Evolutionary conservation across 2,888 invertebrate genomes (phyloP).

Genomic region (Pandemis heparana): DNA sequence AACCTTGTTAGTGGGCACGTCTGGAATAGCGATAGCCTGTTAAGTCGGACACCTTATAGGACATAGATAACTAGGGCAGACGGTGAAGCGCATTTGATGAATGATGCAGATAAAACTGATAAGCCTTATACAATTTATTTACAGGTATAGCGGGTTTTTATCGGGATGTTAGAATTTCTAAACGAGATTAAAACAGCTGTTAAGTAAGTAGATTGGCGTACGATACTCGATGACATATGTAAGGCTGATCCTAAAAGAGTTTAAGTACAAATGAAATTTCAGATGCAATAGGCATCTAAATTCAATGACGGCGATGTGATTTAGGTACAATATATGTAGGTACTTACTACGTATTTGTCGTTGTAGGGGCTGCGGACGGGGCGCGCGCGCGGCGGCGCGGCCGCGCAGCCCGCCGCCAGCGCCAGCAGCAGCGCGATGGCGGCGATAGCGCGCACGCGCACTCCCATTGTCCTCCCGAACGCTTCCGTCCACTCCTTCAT

Average conservation of each 20-base stretch:
- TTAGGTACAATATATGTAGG: neutral
- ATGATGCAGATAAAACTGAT: neutral
- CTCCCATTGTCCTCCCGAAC: conserved; percentile 73
- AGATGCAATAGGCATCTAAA: no score
- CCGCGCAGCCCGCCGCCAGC: conserved; percentile 66
- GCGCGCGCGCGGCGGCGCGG: conserved; percentile 67
- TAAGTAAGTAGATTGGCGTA: neutral
- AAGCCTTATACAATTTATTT: neutral
- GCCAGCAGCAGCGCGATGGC: conserved; percentile 68
- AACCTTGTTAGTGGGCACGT: neutral
- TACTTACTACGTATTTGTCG: conserved; percentile 73
- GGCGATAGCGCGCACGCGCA: conserved; percentile 64
- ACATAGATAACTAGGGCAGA: neutral
- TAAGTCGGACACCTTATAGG: neutral
- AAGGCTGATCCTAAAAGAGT: neutral
- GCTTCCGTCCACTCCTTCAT: conserved; percentile 65
- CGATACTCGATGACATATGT: neutral
- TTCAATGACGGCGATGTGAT: no score
- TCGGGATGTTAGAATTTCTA: neutral
- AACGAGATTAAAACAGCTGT: neutral
- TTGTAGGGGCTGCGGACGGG: conserved; percentile 62
- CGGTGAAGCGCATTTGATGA: neutral
- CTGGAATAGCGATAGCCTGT: neutral
- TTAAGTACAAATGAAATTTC: neutral
- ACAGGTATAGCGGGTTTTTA: neutral